Base-by-base conservation (phyloP, 2,113 vertebrate genomes). In the Eretmochelys imbricata region DNA sequence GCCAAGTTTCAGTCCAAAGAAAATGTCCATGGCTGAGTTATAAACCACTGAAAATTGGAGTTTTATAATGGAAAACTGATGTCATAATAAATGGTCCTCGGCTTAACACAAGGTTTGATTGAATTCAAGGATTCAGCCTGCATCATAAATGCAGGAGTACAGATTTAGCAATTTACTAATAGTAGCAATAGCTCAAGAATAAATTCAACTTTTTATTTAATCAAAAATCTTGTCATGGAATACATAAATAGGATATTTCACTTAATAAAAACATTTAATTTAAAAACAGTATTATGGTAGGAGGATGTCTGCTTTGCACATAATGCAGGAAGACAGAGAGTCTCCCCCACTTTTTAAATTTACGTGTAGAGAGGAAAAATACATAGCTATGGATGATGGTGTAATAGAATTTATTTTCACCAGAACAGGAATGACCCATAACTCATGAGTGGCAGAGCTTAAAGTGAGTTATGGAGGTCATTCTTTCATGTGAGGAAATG, bases 401-500 rank as follows among this genome's bases (percentile, higher is more conserved):
- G 93, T 80, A 3, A 95, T 92, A 98, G 93, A 98, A 98, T 98
- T 98, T 98, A 98, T 98, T 98, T 98, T 98, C 96, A 94, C 96
- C 96, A 95, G 97, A 94, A 98, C 97, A 97, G 92, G 97, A 98
- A 98, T 97, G 98, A 98, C 95, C 96, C 95, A 98, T 98, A 98
- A 98, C 95, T 98, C 98, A 98, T 69, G 92, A 98, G 93, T 97
- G 98, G 97, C 97, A 98, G 97, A 76, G 94, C 95, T 97, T 98
- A 96, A 90, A 97, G 92, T 98, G 98, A 98, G 89, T 98, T 98
- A 98, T 98, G 97, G 97, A 98, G 98, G 98, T 97, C 97, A 98
- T 97, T 98, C 97, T 97, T 97, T 97, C 97, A 94, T 95, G 94
- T 94, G 96, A 97, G 98, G 96, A 98, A 98, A 98, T 97, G 98